Percentiles rank a stretch among this genome's conserved stretches.
Conservation (phyloP, 1,140 invertebrate species). For the Drosophila punjabiensis region DNA sequence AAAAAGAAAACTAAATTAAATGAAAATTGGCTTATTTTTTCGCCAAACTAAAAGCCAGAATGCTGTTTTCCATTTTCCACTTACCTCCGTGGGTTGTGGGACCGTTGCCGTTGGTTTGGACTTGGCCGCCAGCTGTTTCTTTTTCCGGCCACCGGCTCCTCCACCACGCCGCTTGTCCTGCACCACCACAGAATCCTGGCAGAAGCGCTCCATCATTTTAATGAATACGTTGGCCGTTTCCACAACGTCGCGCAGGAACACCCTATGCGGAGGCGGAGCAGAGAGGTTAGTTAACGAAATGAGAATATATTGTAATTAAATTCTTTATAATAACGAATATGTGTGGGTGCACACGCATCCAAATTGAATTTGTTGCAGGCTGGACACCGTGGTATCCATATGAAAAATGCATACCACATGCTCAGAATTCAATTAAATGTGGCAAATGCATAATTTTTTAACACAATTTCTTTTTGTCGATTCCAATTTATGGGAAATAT, state of each 20-base stretch:
- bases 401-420: constrained; percentile 50
- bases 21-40: not conserved
- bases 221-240: constrained; percentile 96
- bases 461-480: constrained; percentile 40
- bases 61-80: constrained; percentile 42
- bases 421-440: constrained; percentile 73
- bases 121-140: constrained; percentile 56
- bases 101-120: constrained; percentile 39
- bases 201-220: constrained; percentile 95
- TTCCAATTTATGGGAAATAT: constrained; percentile 45
- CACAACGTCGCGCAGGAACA: constrained; percentile 94
- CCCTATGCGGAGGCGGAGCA: constrained; percentile 87
- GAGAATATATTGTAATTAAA: constrained; percentile 69
- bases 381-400: constrained; percentile 5
- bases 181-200: constrained; percentile 90
- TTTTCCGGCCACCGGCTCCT: constrained; percentile 45
- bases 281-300: constrained; percentile 62
- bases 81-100: constrained; percentile 69
- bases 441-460: constrained; percentile 54
- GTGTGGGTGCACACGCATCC: constrained; percentile 17
- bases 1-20: not conserved
- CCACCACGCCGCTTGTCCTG: constrained; percentile 87
- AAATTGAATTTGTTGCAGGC: constrained; percentile 58
- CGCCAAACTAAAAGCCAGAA: not conserved
- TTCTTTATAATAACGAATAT: constrained; percentile 48